These are phyloP conservation scores for Spheniscus mendiculus DNA, from an alignment of 2,113 vertebrate species.

Conservation along the genomic window DNA sequence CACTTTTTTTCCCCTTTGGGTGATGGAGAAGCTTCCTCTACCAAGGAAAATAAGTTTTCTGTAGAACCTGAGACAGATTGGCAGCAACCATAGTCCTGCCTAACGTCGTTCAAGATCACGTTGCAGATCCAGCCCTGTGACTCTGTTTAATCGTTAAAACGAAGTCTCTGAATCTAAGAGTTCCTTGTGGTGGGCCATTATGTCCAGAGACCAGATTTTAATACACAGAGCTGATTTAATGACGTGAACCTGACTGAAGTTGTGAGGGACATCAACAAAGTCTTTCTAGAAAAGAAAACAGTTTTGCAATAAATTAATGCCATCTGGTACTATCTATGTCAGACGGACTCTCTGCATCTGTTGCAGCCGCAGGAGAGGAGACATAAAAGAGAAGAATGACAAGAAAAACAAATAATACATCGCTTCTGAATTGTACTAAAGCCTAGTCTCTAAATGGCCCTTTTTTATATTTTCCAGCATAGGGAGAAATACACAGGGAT, in stretches of 20 bases:
- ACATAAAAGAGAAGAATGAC: not conserved
- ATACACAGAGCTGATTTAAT: not conserved
- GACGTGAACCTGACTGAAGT: not conserved
- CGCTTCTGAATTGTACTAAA: not conserved
- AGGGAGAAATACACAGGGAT: not conserved
- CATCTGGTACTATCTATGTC: not conserved
- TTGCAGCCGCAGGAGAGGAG: not conserved
- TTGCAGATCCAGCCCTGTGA: not conserved
- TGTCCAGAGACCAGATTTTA: not conserved
- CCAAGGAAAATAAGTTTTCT: not conserved
- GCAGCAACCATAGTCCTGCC: not conserved
- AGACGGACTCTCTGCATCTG: not conserved
- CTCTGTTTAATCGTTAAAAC: not conserved
- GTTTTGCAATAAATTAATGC: not conserved
- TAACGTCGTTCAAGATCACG: accelerated
- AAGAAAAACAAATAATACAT: not conserved
- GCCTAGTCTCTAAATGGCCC: not conserved
- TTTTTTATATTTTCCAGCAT: not conserved
- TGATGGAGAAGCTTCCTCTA: not conserved
- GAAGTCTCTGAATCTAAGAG: not conserved
- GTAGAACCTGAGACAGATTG: not conserved
- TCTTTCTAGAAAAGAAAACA: not conserved
- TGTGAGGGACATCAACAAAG: not conserved
- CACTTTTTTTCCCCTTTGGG: not conserved
- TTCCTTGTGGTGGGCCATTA: not conserved